These are phyloP conservation scores for Spodoptera frugiperda DNA, from an alignment of 1,140 invertebrate species.

Conservation along the genomic window DNA sequence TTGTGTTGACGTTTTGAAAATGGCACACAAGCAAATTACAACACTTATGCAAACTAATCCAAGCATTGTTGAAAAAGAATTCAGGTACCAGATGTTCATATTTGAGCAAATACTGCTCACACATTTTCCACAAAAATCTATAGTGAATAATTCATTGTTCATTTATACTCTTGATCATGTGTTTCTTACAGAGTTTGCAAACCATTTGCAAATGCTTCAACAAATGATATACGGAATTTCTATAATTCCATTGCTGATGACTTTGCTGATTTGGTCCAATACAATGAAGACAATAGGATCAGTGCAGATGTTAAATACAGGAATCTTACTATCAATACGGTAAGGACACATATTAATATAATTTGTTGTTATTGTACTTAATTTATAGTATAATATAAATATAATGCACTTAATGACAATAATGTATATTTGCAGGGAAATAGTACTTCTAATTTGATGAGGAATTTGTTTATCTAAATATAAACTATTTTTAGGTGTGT, in stretches of 20 bases:
- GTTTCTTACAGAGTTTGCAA: slow-evolving; percentile 90
- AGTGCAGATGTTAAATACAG: slow-evolving; percentile 87
- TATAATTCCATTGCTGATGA: slow-evolving; percentile 93
- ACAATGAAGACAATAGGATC: slow-evolving; percentile 96
- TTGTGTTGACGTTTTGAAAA: slow-evolving; percentile 89
- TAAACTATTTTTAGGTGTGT: slow-evolving; percentile 60
- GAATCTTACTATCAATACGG: slow-evolving; percentile 92
- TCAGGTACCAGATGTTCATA: slow-evolving; percentile 86
- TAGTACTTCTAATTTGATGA: too few species aligned
- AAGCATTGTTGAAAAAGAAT: slow-evolving; percentile 88
- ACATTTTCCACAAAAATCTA: too few species aligned
- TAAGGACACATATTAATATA: slow-evolving; percentile 55
- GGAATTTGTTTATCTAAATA: not conserved
- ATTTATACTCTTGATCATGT: not conserved
- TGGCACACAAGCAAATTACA: slow-evolving; percentile 89
- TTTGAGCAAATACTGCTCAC: not conserved
- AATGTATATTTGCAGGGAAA: not conserved
- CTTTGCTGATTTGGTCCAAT: slow-evolving; percentile 96
- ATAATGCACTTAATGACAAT: not conserved
- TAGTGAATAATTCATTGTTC: too few species aligned
- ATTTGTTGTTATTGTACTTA: too few species aligned
- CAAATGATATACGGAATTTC: slow-evolving; percentile 92
- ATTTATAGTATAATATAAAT: too few species aligned
- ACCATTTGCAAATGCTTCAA: slow-evolving; percentile 89
- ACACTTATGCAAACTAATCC: slow-evolving; percentile 88